Evolutionary conservation across 2,113 vertebrate species (phyloP), one percentile per base, ranked within the genome.

Genomic region (Meriones unguiculatus): DNA sequence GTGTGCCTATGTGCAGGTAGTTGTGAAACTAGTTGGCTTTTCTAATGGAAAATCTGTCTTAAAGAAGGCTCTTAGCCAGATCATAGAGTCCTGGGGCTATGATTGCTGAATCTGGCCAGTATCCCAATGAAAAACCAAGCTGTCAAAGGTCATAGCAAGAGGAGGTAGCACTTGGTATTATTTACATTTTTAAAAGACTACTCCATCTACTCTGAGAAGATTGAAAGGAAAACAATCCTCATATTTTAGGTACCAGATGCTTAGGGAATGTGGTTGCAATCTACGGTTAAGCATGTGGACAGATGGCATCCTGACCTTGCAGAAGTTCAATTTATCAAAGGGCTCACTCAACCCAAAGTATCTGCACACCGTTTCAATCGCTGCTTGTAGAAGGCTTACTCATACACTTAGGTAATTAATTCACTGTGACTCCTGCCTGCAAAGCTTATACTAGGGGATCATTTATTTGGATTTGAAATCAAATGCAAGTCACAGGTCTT

Each of bases 381-480:
- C 24, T 20, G 5, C 62, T 88, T 94, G 30, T 41, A 93, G 88
- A 91, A 94, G 70, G 46, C 38, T 92, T 64, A 54, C 57, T 81
- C 85, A 81, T 94, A 93, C 35, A 85, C 86, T 72, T 69, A 89
- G 35, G 22, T 88, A 92, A 94, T n/a, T 94, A 59, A 88, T 93
- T 90, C 62, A 91, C 70, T 32, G n/a, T 70, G 54, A 85, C 52
- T 65, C 52, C 73, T 91, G 77, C 18, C 18, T 76, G n/a, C 70
- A n/a, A 14, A 91, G 15, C 28, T 94, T 92, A 76, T n/a, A 32
- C 86, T 52, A 78, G 46, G 12, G 28, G 46, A 95, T 62, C 69
- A 65, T 30, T n/a, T 90, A 86, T 76, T 97, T 92, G 92, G 2
- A 52, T 89, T 72, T 96, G n/a, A 95, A 95, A 12, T 72, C 62